Evolutionary conservation across 1,140 invertebrate species (phyloP).

Genomic region (Megalopta genalis): DNA sequence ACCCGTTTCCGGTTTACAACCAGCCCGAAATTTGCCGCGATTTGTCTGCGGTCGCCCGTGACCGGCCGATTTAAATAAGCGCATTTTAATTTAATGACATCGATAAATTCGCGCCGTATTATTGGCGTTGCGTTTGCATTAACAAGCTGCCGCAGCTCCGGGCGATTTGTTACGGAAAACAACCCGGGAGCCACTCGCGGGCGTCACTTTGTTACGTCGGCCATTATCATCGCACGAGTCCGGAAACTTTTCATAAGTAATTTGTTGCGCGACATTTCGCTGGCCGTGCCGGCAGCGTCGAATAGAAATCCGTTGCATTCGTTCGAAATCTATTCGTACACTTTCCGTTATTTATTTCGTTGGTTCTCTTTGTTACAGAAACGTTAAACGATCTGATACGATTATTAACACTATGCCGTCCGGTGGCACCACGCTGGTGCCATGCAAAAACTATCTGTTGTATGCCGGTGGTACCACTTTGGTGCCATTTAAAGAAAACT

Average conservation of each 20-base stretch:
- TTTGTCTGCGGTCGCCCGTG: constrained; percentile 34
- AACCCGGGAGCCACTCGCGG: neutral
- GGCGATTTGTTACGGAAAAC: constrained; percentile 41
- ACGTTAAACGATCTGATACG: no score
- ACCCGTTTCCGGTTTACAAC: neutral
- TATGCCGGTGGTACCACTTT: no score
- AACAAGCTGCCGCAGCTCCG: neutral
- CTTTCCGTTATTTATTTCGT: no score
- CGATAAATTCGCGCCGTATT: constrained; percentile 38
- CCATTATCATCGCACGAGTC: neutral
- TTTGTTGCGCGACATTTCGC: neutral
- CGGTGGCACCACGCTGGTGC: no score
- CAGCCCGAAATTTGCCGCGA: constrained; percentile 31
- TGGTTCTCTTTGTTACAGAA: no score
- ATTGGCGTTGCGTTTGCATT: constrained; percentile 27
- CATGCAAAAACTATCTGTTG: no score
- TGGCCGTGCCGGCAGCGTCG: no score
- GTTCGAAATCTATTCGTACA: no score
- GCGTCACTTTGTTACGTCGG: neutral
- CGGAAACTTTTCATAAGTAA: constrained; percentile 11
- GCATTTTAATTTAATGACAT: constrained; percentile 44
- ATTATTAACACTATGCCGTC: no score
- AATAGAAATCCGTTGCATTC: no score
- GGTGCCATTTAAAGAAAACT: no score
- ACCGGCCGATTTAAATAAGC: constrained; percentile 40